Conservation (phyloP, 1,140 invertebrate species). For the Drosophila aff. region DNA sequence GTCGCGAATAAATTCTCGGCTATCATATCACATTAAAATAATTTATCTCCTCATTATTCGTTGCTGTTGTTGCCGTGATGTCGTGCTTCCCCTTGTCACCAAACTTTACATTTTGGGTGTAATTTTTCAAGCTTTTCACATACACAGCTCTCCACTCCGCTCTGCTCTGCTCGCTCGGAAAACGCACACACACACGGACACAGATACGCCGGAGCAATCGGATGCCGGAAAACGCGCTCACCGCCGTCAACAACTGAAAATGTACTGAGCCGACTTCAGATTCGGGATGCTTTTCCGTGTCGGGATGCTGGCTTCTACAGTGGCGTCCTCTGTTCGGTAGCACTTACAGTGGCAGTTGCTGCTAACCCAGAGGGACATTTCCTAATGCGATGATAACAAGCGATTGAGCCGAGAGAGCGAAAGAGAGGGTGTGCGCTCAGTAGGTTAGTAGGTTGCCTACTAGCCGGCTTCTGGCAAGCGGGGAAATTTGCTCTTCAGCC, state of each 20-base stretch:
- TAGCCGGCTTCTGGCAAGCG: constrained; percentile 32
- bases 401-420: neutral
- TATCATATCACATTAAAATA: constrained; percentile 79
- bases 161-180: constrained; percentile 28
- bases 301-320: constrained; percentile 43
- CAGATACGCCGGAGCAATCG: constrained; percentile 19
- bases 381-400: constrained; percentile 55
- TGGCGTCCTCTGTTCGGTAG: constrained; percentile 31
- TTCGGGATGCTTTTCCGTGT: constrained; percentile 5
- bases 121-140: constrained; percentile 67
- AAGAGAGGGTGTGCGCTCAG: constrained; percentile 26
- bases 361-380: constrained; percentile 33
- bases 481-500: constrained; percentile 65
- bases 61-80: constrained; percentile 2
- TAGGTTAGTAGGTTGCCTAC: constrained; percentile 77
- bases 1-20: constrained; percentile 62
- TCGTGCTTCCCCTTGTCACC: constrained; percentile 9
- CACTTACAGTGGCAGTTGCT: constrained; percentile 43
- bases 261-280: constrained; percentile 58
- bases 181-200: constrained; percentile 2
- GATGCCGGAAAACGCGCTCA: constrained; percentile 67
- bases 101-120: constrained; percentile 65
- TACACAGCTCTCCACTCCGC: constrained; percentile 8
- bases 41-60: constrained; percentile 66
- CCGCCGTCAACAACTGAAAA: constrained; percentile 77